Base-by-base conservation (phyloP, 37 sponge, comb jelly and placozoan species). In the Theonella swinhoei region DNA sequence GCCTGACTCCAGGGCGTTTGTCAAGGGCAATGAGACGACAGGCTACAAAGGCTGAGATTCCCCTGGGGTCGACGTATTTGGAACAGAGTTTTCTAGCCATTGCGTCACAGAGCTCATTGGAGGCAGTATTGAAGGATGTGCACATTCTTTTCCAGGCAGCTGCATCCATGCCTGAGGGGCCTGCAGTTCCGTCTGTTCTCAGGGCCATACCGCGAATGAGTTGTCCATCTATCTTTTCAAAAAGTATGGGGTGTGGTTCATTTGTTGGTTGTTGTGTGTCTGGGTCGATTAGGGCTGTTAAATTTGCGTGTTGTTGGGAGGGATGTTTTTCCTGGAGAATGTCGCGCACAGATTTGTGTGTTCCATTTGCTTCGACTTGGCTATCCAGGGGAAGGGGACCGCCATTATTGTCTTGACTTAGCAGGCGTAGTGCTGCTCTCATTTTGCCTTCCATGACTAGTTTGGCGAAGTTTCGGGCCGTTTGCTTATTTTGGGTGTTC, bases 21-120 rank as follows among this genome's bases (percentile, higher is more conserved):
- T 91, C 76, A 37, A 87, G 64, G 11, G 92, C 83, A 40, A 91
- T 83, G 26, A 87, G 68, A n/a, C 84, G 68, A 40, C 83, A 83
- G 26, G 92, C 79, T 28, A 77, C 40, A 26, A 86, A 39, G 23
- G 79, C 82, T 19, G 73, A 25, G 19, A 84, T 22, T 61, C 74
- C 33, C 1, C 25, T 20, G 25, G 87, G 86, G 73, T 86, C 91
- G 39, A 91, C 79, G 41, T 74, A 69, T 1, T 38, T 33, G 19
- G 77, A 41, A 35, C 79, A 77, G 30, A 91, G 72, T 20, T 76
- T 61, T 41, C 80, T 76, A 20, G 92, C 88, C 43, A 87, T 32
- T 28, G 84, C 82, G 33, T 72, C 34, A 60, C 83, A 91, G 0
- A 91, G 76, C n/a, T 78, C 72, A 19, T 28, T 71, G 22, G 92